Base-by-base conservation (phyloP, 1,140 invertebrate species). In the Cecropterus lyciades region DNA sequence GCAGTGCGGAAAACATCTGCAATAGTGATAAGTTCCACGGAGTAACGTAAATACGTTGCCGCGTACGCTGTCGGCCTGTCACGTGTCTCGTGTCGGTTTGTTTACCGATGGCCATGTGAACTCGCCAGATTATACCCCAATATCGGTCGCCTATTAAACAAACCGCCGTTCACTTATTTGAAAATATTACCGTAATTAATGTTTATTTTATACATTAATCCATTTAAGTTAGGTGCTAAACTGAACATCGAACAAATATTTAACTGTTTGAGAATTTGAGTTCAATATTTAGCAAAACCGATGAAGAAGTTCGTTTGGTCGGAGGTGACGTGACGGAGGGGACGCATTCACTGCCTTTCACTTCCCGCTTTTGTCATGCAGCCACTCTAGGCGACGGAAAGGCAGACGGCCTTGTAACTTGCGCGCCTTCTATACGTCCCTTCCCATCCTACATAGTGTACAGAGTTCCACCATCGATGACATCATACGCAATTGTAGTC, bases 301-400 rank as follows among this genome's bases (percentile, higher is more conserved):
- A 53, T 62, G 70, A 70, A 80, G 72, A 72, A 72, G 73, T 71
- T 70, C 56, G 57, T 64, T 51, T 71, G 70, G 69, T 72, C 77
- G 76, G 82, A 77, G 78, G 67, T 79, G 76, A 80, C 69, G 78
- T 73, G 79, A 70, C 77, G 75, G 74, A 79, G 80, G 84, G 85
- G 82, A 84, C 84, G 83, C 87, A 86, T 90, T 90, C 87, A 86
- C 85, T 85, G 81, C 89, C 87, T 92, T 92, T 92, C 89, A 92
- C 87, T 92, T 92, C 89, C 89, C 85, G 87, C 83, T 92, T 89
- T 90, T 90, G 85, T 88, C 80, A 76, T 77, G 75, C 67, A 73
- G 71, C 77, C 83, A 77, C 79, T 84, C 74, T 85, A 85, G 79
- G 79, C 82, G 77, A 83, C 83, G 80, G 82, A 82, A 87, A 85